phyloP scores from a whole-genome alignment of 2,113 vertebrate genomes.

The Lethenteron reissneri region DNA sequence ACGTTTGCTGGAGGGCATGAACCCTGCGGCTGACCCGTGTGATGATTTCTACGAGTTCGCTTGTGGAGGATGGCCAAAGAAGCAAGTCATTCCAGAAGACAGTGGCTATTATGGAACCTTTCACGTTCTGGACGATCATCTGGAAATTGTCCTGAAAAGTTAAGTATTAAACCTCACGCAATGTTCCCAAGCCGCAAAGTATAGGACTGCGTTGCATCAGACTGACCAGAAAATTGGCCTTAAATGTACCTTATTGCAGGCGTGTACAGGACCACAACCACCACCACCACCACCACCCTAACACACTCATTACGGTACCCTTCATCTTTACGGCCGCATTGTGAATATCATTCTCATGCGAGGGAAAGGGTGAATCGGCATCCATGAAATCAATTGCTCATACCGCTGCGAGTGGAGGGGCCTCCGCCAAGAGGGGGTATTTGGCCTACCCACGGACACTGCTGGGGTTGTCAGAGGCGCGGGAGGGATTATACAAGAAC shows the following conservation, averaged over 20 bases:
- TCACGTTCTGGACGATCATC: slow-evolving; percentile 62
- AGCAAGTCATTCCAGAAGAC: slow-evolving; percentile 72
- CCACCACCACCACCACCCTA: not conserved
- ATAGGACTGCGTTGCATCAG: not conserved
- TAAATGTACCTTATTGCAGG: not conserved
- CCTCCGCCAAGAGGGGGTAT: no score
- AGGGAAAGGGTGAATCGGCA: no score
- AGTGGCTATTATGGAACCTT: slow-evolving; percentile 75
- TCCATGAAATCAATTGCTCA: no score
- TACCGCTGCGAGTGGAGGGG: no score
- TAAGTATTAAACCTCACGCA: slow-evolving; percentile 17
- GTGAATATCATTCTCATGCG: not conserved
- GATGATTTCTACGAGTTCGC: slow-evolving; percentile 67
- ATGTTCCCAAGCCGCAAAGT: slow-evolving; percentile 4
- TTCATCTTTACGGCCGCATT: not conserved
- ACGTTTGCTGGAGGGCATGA: slow-evolving; percentile 72
- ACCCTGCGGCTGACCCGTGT: slow-evolving; percentile 41
- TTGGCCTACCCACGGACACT: no score
- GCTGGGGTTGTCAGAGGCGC: no score
- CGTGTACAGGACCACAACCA: slow-evolving; percentile 4
- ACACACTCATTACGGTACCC: not conserved
- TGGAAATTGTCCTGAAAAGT: slow-evolving; percentile 86
- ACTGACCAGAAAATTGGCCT: not conserved
- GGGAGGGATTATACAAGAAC: no score
- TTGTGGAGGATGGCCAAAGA: slow-evolving; percentile 79